Base-by-base conservation (phyloP, 1,140 invertebrate genomes). In the Tribolium castaneum region DNA sequence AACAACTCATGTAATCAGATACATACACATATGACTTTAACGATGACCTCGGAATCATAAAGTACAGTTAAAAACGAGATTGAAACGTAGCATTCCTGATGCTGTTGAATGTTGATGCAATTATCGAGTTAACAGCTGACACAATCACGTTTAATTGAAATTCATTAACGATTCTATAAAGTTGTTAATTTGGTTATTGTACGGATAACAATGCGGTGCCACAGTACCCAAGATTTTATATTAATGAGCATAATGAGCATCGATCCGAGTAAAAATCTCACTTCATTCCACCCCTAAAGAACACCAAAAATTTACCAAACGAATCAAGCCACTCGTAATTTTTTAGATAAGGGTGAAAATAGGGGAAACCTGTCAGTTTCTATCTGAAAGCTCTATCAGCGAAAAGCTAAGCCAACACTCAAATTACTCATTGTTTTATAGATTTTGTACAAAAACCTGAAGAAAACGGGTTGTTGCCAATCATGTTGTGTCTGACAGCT, bases 161-260 rank as follows among this genome's bases (percentile, higher is more conserved):
- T 59, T 59, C 54, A 59, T 59, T 25, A 25, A 59, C 54, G 54
- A 59, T 59, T 59, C 54, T 19, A 7, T 25, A 59, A 59, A 59
- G 54, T 59, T 59, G 54, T 59, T 59, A 59, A 59, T 59, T 59
- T 59, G 54, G 14, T 59, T 59, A 59, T 59, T 59, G 54, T 59
- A 25, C 54, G 54, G 54, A 25, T 59, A 59, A 59, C 19, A 25
- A 59, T 25, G 54, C 19, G 14, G 19, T 22, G 0, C 51, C 13
- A 9, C 7, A n/a, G 10, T 10, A 19, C 4, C 25, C 1, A 59
- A 59, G 54, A 59, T 59, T 25, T 22, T 25, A 22, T 25, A 59
- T 25, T 5, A 59, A 19, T 12, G 52, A 54, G 52, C 14, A 5
- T 5, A 59, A 19, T 12, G 52, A 54, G 52, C 14, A 5, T 16